Conservation (phyloP, 2,113 vertebrate species). For the Sorex fumeus region DNA sequence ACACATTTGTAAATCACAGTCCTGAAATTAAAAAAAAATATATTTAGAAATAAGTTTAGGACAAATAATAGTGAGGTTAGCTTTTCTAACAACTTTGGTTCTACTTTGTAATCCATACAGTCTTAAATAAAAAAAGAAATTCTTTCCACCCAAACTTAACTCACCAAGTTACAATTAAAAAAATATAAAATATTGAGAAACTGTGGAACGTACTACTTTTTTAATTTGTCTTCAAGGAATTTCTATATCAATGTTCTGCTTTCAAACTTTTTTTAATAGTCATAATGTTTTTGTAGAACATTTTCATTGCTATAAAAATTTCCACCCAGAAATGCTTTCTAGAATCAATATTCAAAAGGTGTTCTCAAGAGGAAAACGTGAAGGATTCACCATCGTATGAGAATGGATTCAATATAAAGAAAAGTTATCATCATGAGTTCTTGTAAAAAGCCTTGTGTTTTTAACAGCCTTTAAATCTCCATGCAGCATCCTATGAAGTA, state of each 20-base stretch:
- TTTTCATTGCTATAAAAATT: constrained; percentile 58
- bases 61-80: too few relatives aligned
- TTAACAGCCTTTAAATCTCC: background rate
- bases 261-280: constrained; percentile 40
- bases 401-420: background rate
- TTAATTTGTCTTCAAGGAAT: constrained; percentile 27
- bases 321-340: constrained; percentile 28
- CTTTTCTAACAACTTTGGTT: background rate
- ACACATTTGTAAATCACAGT: too few relatives aligned
- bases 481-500: constrained; percentile 7
- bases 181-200: constrained; percentile 8
- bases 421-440: background rate
- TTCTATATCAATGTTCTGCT: background rate
- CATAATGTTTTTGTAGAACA: constrained; percentile 12
- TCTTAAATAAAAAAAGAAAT: background rate
- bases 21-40: too few relatives aligned
- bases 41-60: too few relatives aligned
- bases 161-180: background rate
- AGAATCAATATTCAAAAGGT: constrained; percentile 23
- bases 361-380: constrained; percentile 22
- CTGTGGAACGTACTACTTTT: background rate
- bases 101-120: background rate
- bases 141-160: background rate
- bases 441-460: constrained; percentile 39
- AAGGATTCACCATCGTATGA: constrained; percentile 1